Evolutionary conservation across 2,113 vertebrate genomes (phyloP), one percentile per base, ranked within the genome.

Genomic region (Tinamus guttatus): DNA sequence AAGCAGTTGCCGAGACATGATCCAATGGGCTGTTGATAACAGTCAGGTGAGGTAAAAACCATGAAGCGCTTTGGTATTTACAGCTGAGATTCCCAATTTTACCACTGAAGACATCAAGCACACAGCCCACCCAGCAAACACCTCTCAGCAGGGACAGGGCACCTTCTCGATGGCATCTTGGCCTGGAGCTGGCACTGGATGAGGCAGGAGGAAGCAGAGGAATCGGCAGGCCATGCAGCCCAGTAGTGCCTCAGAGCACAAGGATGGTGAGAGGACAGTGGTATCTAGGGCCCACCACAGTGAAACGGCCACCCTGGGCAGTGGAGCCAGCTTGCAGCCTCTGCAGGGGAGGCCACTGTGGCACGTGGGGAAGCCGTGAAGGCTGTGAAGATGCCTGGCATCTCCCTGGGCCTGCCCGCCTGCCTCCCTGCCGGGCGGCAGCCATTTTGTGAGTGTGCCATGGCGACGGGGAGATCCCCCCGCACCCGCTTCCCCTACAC

Each of bases 281-380:
- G 20, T 41, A 8, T 27, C 5, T 4, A 5, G 8, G 2, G 4
- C 9, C 62, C 58, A 6, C 28, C 13, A 34, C 25, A 58, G 7
- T 30, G 8, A 0, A 1, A 30, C 1, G 0, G 65, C 54, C 41
- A 13, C 1, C 2, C 8, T 25, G 30, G 19, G 11, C 11, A 7
- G 18, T 6, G 19, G 64, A 19, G 18, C 30, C 25, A 34, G 8
- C 30, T 12, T 10, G 22, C 52, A 40, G 45, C 45, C 12, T 1
- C 15, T 5, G 10, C 11, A 8, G 52, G 27, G 27, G 21, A 28
- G 28, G 27, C 54, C 54, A 9, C 54, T 30, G 15, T 17, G 54
- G 54, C 28, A 27, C 9, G 52, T 15, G 27, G 7, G 49, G 49
- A 49, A 49, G 54, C 27, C 54, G 27, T 30, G 18, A 17, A 15